Evolutionary conservation across 2,888 invertebrate genomes (phyloP).

Genomic region (Anoplius nigerrimus): DNA sequence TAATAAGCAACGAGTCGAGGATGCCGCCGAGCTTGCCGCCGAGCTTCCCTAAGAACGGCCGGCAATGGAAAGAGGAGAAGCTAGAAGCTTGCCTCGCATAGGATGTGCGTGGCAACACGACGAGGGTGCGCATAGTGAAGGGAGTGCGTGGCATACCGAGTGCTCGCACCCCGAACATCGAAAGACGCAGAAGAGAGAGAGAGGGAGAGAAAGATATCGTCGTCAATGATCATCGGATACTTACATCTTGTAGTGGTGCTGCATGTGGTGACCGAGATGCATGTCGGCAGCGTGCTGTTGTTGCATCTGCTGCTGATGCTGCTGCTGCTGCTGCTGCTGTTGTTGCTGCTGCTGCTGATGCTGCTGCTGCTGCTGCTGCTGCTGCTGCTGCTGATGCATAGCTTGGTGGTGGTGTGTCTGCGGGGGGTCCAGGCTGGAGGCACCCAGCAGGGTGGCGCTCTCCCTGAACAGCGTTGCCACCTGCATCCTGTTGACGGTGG

Average conservation of each 20-base stretch:
- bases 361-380: slow-evolving; percentile 65
- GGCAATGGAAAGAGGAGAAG: too few relatives aligned
- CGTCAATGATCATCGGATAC: slow-evolving; percentile 42
- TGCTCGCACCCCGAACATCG: not conserved
- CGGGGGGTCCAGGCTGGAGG: slow-evolving; percentile 79
- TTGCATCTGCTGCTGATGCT: slow-evolving; percentile 68
- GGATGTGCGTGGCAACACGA: too few relatives aligned
- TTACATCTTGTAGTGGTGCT: slow-evolving; percentile 74
- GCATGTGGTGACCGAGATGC: slow-evolving; percentile 72
- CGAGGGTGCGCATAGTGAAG: too few relatives aligned
- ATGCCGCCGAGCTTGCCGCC: too few relatives aligned
- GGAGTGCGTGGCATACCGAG: too few relatives aligned
- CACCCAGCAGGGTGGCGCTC: slow-evolving; percentile 81
- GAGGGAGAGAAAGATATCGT: slow-evolving; percentile 1
- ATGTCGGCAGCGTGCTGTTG: slow-evolving; percentile 70
- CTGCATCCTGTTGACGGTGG: slow-evolving; percentile 76
- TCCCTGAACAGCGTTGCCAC: slow-evolving; percentile 83
- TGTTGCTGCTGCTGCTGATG: slow-evolving; percentile 66
- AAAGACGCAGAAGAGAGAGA: not conserved
- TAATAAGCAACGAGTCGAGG: too few relatives aligned
- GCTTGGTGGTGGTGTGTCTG: slow-evolving; percentile 70
- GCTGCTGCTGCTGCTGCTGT: slow-evolving; percentile 62
- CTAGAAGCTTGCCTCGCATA: too few relatives aligned
- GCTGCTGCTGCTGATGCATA: slow-evolving; percentile 61
- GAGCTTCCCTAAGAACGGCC: too few relatives aligned